These are phyloP conservation scores for Telenomus remus DNA, from an alignment of 1,140 invertebrate genomes.

Conservation along the genomic window DNA sequence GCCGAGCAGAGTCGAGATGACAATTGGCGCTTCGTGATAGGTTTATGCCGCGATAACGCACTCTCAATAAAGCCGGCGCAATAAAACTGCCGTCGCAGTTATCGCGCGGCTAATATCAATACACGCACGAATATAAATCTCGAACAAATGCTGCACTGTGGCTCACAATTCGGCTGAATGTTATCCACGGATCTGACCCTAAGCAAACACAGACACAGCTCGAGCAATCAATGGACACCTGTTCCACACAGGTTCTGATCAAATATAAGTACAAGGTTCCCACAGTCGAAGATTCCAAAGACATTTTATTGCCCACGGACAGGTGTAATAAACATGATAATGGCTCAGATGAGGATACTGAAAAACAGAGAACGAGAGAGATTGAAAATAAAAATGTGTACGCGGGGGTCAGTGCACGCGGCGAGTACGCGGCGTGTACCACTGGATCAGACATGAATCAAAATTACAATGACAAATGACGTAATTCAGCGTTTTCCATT, in stretches of 20 bases:
- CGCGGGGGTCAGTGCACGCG: slow-evolving; percentile 16
- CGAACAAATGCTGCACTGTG: slow-evolving; percentile 37
- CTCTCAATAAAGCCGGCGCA: slow-evolving; percentile 33
- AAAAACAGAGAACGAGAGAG: too few species aligned
- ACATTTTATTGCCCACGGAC: slow-evolving; percentile 34
- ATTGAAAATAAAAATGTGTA: background rate
- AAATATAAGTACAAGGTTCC: slow-evolving; percentile 55
- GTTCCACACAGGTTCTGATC: slow-evolving; percentile 58
- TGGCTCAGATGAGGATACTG: slow-evolving; percentile 1
- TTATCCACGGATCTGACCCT: slow-evolving; percentile 57
- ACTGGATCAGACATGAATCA: slow-evolving; percentile 36
- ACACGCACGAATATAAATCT: slow-evolving; percentile 43
- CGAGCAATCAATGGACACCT: slow-evolving; percentile 59
- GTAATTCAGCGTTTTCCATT: slow-evolving; percentile 48
- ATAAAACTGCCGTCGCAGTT: slow-evolving; percentile 28
- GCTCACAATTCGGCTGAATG: slow-evolving; percentile 31
- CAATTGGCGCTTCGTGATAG: slow-evolving; percentile 14
- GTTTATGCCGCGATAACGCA: slow-evolving; percentile 27
- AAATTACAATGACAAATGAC: slow-evolving; percentile 54
- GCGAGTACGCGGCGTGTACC: background rate
- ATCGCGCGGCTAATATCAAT: slow-evolving; percentile 38
- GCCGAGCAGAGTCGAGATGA: background rate
- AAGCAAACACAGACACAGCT: slow-evolving; percentile 53
- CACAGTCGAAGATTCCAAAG: slow-evolving; percentile 41
- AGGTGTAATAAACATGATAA: slow-evolving; percentile 45